Evolutionary conservation across 2,888 invertebrate genomes (phyloP).

Genomic region (Pinctada fucata): DNA sequence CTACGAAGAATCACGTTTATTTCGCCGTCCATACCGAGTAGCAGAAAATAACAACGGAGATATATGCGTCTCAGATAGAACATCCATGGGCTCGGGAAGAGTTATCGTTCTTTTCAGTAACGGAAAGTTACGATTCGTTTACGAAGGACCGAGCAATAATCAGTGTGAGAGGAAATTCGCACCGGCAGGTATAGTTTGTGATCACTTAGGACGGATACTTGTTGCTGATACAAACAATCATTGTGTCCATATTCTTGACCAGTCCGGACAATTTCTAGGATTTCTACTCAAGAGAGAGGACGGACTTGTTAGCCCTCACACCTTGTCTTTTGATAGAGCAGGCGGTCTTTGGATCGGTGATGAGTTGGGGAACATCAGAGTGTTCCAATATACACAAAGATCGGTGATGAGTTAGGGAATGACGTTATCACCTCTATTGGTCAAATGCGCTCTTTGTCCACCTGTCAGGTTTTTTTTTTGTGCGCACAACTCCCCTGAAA

Average conservation of each 20-base stretch:
- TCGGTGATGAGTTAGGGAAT: constrained; percentile 5
- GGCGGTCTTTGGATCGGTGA: constrained; percentile 27
- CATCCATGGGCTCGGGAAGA: constrained; percentile 40
- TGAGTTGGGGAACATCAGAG: constrained; percentile 20
- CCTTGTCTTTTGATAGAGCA: constrained; percentile 9
- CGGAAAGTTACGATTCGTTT: constrained; percentile 31
- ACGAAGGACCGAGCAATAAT: constrained; percentile 19
- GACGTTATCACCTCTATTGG: not conserved
- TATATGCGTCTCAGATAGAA: constrained; percentile 38
- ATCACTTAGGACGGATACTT: constrained; percentile 31
- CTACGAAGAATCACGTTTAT: constrained; percentile 26
- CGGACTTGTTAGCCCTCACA: constrained; percentile 12
- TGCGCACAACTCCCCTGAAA: too few species aligned
- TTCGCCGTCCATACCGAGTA: constrained; percentile 38
- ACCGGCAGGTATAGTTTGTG: constrained; percentile 38
- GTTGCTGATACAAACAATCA: constrained; percentile 39
- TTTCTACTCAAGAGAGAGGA: constrained; percentile 30
- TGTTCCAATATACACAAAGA: constrained; percentile 20
- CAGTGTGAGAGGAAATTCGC: constrained; percentile 24
- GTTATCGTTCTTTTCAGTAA: constrained; percentile 34
- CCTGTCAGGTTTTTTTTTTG: too few species aligned
- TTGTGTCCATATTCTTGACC: constrained; percentile 34
- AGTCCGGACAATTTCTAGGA: constrained; percentile 25
- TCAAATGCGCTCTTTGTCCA: too few species aligned
- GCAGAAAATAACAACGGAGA: constrained; percentile 40